A percentile compares a stretch with the other conserved stretches of the same genome.
Evolutionary conservation across 2,113 vertebrate species (phyloP).

Genomic region (Chunga burmeisteri): DNA sequence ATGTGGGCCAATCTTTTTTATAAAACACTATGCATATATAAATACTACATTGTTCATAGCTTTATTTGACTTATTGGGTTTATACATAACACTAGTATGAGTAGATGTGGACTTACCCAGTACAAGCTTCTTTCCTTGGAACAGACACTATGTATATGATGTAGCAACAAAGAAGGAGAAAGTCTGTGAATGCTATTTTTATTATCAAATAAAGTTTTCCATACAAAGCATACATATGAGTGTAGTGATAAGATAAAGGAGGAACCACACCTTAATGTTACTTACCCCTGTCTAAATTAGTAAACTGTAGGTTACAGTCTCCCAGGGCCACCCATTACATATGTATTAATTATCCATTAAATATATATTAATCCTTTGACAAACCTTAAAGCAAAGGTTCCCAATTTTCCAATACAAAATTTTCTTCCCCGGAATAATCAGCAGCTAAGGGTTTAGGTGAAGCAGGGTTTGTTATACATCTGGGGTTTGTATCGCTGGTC

Average conservation of each 20-base stretch:
- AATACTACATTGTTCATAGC: constrained; percentile 98
- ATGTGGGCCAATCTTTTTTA: constrained; percentile 94
- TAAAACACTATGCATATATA: constrained; percentile 99
- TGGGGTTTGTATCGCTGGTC: background rate
- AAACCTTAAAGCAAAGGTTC: background rate
- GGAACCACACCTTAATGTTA: constrained; percentile 1
- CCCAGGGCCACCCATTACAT: background rate
- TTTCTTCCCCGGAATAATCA: background rate
- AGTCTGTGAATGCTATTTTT: constrained; percentile 98
- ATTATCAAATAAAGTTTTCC: constrained; percentile 98
- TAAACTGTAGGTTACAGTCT: background rate
- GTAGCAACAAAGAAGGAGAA: constrained; percentile 89
- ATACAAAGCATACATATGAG: constrained; percentile 81
- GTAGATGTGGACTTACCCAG: constrained; percentile 88
- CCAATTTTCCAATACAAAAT: background rate
- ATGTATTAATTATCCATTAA: background rate
- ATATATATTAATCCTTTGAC: background rate
- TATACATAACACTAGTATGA: constrained; percentile 90
- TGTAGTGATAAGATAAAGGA: constrained; percentile 64
- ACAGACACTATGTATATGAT: constrained; percentile 91
- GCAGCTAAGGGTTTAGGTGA: background rate
- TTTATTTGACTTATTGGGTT: constrained; percentile 95
- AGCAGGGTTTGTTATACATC: background rate
- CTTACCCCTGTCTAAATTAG: constrained; percentile 7
- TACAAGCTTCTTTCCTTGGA: constrained; percentile 86